Base-by-base conservation (phyloP, 1,140 invertebrate species). In the Akabosia matsudoensis region DNA sequence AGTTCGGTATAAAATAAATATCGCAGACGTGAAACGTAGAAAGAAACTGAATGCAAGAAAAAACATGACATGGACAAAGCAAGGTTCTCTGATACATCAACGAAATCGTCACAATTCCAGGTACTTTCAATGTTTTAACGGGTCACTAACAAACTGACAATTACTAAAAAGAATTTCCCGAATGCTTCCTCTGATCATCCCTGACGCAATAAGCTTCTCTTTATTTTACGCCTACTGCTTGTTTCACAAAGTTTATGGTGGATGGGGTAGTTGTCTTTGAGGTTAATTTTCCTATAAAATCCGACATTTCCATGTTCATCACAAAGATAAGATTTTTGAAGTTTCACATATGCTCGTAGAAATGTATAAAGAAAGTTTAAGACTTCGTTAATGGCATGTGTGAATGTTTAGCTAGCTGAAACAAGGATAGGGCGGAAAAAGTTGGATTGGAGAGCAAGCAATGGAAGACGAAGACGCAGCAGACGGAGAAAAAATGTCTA, bases 281-380 rank as follows among this genome's bases (percentile, higher is more conserved):
- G 54, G 54, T 56, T 56, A 56, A 56, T 56, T 56, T 56, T 22
- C 54, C 54, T 16, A 22, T 56, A 56, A 56, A 56, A 16, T 24
- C 54, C 54, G 13, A 56, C 54, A 56, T 56, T 56, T 56, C 24
- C 54, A n/a, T 56, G 14, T 22, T 56, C 54, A 56, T 56, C 54
- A 56, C 54, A 56, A 56, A 56, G 13, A 56, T 56, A 22, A 56
- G 54, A 56, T n/a, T n/a, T n/a, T 56, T 56, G 54, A 56, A 24
- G 54, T 24, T 45, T 45, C 37, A 45, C 18, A 18, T 45, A 45
- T 45, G 37, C 18, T 7, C 37, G 37, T 45, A 45, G 37, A 7
- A 45, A 18, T 45, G 37, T 45, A 45, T 45, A 45, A 10, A 45
- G 7, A 7, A 7, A 45, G 18, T 45, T n/a, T n/a, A n/a, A n/a